Conservation (phyloP, 2,888 invertebrate species). For the Agapetus fuscipes region DNA sequence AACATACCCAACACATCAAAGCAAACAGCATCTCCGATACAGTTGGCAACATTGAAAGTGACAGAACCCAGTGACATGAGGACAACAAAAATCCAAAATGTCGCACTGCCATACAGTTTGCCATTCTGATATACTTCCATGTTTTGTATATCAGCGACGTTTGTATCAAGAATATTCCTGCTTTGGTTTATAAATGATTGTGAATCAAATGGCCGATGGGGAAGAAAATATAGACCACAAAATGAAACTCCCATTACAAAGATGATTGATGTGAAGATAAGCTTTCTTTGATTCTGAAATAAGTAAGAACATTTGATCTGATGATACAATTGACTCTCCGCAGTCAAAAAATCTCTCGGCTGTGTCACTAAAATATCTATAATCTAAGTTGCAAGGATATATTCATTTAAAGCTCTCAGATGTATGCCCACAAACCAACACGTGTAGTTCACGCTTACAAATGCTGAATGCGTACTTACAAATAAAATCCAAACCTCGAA, state of each 20-base stretch:
- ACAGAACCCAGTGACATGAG: slow-evolving; percentile 65
- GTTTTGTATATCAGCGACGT: too few relatives aligned
- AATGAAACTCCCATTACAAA: slow-evolving; percentile 44
- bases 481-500: too few relatives aligned
- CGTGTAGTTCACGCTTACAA: too few relatives aligned
- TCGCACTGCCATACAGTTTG: slow-evolving; percentile 45
- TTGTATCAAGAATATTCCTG: background rate
- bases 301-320: too few relatives aligned
- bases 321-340: too few relatives aligned
- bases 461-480: too few relatives aligned
- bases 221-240: slow-evolving; percentile 48
- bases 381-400: too few relatives aligned
- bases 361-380: too few relatives aligned
- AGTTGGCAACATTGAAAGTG: slow-evolving; percentile 75
- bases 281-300: slow-evolving; percentile 44
- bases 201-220: slow-evolving; percentile 24
- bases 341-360: too few relatives aligned
- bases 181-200: too few relatives aligned
- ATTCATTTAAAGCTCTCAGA: too few relatives aligned
- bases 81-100: slow-evolving; percentile 65
- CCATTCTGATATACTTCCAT: background rate
- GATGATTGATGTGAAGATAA: slow-evolving; percentile 49
- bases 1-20: slow-evolving; percentile 71
- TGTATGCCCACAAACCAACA: too few relatives aligned
- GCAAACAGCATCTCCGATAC: slow-evolving; percentile 82